Evolutionary conservation across 1,140 invertebrate genomes (phyloP).

Genomic region (Scaptomyza graminum): DNA sequence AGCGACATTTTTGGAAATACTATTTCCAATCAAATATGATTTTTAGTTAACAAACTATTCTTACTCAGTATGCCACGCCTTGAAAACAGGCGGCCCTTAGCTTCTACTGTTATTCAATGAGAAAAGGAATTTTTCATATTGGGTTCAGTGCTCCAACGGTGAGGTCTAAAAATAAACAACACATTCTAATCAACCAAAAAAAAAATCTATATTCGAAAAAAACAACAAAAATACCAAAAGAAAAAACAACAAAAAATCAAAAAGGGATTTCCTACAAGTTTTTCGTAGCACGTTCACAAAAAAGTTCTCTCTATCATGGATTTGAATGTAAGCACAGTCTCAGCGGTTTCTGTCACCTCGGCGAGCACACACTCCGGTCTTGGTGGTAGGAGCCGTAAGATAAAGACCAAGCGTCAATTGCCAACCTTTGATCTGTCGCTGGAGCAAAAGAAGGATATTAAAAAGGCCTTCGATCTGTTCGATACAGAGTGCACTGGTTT

Average conservation of each 20-base stretch:
- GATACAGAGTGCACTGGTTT: conserved; percentile 93
- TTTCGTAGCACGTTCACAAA: not conserved
- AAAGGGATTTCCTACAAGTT: not conserved
- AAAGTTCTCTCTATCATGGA: conserved; percentile 1
- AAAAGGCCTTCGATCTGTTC: conserved; percentile 97
- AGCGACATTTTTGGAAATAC: not conserved
- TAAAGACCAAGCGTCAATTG: conserved; percentile 85
- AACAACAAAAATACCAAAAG: conserved; percentile 1
- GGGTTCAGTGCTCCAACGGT: conserved; percentile 13
- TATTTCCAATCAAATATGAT: not conserved
- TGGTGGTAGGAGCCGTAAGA: not conserved
- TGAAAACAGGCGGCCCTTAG: not conserved
- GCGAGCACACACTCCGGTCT: conserved; percentile 17
- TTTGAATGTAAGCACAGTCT: conserved; percentile 3
- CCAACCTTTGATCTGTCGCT: conserved; percentile 92
- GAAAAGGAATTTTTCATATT: not conserved
- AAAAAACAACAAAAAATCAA: conserved; percentile 17
- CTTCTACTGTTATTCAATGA: too few species aligned
- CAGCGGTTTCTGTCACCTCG: conserved; percentile 31
- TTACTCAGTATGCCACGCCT: conserved; percentile 1
- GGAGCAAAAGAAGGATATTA: conserved; percentile 95
- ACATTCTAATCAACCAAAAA: conserved; percentile 7
- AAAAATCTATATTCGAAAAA: not conserved
- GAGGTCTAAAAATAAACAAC: conserved; percentile 13
- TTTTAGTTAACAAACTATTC: too few species aligned